These are phyloP conservation scores for Poeciliopsis presidionis DNA, from an alignment of 2,797 vertebrate genomes.

Conservation along the genomic window DNA sequence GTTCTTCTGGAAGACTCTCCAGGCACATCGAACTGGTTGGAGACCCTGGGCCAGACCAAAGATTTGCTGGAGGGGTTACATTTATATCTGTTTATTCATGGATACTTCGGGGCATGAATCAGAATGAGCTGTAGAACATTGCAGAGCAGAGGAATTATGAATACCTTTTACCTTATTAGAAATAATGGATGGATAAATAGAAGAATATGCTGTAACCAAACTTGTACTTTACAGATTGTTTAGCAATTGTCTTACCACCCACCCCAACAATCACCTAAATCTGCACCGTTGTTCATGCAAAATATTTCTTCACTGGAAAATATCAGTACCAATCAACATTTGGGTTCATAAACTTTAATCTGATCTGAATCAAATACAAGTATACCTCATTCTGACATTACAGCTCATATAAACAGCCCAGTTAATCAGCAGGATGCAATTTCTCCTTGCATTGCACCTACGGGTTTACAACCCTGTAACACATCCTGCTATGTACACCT, in stretches of 20 bases:
- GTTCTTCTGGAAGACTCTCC: background rate
- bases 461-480: slow-evolving; percentile 35
- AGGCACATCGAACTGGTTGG: background rate
- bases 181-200: background rate
- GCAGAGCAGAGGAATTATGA: background rate
- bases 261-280: background rate
- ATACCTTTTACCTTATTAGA: background rate
- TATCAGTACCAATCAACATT: background rate
- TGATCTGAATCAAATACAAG: background rate
- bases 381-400: background rate
- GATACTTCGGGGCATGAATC: background rate
- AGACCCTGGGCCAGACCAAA: background rate
- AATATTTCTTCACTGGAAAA: background rate
- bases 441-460: slow-evolving; percentile 28
- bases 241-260: background rate
- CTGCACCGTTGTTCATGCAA: background rate
- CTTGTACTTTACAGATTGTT: background rate
- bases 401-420: background rate
- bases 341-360: background rate
- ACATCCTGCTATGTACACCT: slow-evolving; percentile 44
- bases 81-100: background rate
- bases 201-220: background rate
- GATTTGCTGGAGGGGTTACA: background rate
- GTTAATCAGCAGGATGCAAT: slow-evolving; percentile 10
- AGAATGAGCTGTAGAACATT: background rate